Base-by-base conservation (phyloP, 2,888 invertebrate species). In the Eilema sororculum region DNA sequence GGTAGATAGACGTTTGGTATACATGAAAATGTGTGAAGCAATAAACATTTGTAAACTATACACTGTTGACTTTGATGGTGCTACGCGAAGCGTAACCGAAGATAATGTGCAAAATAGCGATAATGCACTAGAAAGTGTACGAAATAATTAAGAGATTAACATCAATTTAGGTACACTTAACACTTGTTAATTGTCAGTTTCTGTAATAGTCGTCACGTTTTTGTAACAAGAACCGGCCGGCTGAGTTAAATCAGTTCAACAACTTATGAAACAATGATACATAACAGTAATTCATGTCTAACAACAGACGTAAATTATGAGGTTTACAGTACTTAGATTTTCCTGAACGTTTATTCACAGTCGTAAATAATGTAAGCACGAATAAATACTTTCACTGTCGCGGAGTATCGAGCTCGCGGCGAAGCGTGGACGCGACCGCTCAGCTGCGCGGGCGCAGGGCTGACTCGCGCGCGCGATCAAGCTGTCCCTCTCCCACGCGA, bases 371-470 rank as follows among this genome's bases (percentile, higher is more conserved):
- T 79, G 80, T 84, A 80, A 83, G 80, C 86, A 86, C 87, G 84
- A 86, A 83, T 81, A 57, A 73, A 67, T 73, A 93, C 93, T 94
- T 94, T 94, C 94, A 93, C 94, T 92, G 85, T 81, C 85, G 82
- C 82, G 84, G 78, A 80, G 79, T 75, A 77, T 76, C 76, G 75
- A 81, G 79, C 76, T 78, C 80, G 58, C 80, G 74, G 75, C 72
- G 68, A 71, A 67, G 65, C 68, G 76, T 76, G 75, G 70, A 87
- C 87, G 90, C 93, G 95, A 89, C 89, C 92, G 90, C 83, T 81
- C 89, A 77, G 83, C 79, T 83, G 89, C 92, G 93, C 92, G 79
- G 82, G 88, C 93, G 90, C 91, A 90, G 93, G 93, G 92, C 91
- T 85, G 84, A 94, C 95, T 93, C 89, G 89, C 89, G 89, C 81